Percentiles rank a stretch among this genome's conserved stretches.
Conservation (phyloP, 2,113 vertebrate genomes). For the Ondatra zibethicus region DNA sequence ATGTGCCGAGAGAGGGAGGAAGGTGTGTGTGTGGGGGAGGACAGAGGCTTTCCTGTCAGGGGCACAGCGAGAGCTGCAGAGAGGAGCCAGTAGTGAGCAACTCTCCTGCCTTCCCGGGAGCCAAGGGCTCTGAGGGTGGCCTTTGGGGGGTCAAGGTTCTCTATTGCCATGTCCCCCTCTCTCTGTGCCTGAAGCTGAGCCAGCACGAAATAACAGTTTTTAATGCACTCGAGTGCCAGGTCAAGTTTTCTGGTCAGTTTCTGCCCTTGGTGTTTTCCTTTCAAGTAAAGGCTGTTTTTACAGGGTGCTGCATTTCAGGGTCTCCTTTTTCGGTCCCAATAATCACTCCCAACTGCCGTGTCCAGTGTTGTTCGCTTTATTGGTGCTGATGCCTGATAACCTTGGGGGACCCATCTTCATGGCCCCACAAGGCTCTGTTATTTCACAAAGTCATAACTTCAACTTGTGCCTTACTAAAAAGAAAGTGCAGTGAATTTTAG, state of each 20-base stretch:
- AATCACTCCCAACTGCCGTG: slow-evolving; percentile 15
- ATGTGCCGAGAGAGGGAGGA: background rate
- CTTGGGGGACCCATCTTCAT: slow-evolving; percentile 47
- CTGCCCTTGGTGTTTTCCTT: slow-evolving; percentile 59
- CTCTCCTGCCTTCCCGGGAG: slow-evolving; percentile 16
- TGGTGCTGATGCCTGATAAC: slow-evolving; percentile 63
- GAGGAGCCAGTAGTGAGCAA: background rate
- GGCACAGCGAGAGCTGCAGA: background rate
- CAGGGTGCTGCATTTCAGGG: slow-evolving; percentile 66
- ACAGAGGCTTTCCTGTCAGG: background rate
- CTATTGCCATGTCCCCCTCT: background rate
- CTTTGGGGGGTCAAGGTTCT: background rate
- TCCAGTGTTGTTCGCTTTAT: slow-evolving; percentile 50
- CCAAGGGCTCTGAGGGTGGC: background rate
- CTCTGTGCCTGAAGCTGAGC: background rate
- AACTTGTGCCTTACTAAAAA: slow-evolving; percentile 44
- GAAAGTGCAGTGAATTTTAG: slow-evolving; percentile 44
- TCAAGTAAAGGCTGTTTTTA: slow-evolving; percentile 72
- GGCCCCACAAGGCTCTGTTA: slow-evolving; percentile 36
- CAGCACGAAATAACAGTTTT: slow-evolving; percentile 62
- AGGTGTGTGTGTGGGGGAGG: background rate
- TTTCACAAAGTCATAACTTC: slow-evolving; percentile 67
- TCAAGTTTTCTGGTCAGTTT: slow-evolving; percentile 68
- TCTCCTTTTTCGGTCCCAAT: slow-evolving; percentile 55
- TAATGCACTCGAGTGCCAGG: slow-evolving; percentile 61